A percentile compares a stretch with the other conserved stretches of the same genome.
Conservation (phyloP, 1,140 invertebrate genomes). For the Conus ventricosus region DNA sequence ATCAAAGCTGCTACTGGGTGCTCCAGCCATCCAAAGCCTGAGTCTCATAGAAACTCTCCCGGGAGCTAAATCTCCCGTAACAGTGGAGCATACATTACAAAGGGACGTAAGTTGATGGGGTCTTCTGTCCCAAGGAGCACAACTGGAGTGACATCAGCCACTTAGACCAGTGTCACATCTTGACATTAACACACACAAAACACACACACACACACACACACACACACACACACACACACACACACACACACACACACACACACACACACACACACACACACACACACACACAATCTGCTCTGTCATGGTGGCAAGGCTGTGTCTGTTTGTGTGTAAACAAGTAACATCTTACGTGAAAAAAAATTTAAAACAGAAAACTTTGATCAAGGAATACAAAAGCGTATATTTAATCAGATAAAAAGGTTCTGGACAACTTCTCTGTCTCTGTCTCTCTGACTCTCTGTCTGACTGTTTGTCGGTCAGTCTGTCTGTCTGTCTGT, state of each 20-base stretch:
- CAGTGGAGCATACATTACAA: too few species aligned
- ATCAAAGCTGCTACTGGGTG: not conserved
- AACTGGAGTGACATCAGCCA: too few species aligned
- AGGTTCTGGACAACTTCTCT: not conserved
- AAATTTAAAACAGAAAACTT: not conserved
- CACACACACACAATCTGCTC: too few species aligned
- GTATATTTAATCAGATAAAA: not conserved
- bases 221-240: too few species aligned
- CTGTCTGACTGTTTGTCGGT: not conserved
- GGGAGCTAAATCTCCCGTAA: not conserved
- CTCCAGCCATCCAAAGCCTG: not conserved
- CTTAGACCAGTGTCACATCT: too few species aligned
- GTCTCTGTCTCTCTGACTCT: not conserved
- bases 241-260: too few species aligned
- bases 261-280: too few species aligned
- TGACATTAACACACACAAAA: too few species aligned
- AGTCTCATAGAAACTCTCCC: not conserved
- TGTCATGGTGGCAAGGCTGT: not conserved
- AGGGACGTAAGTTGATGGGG: too few species aligned
- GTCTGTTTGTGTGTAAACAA: not conserved
- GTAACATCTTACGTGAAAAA: not conserved
- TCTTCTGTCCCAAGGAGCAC: too few species aligned
- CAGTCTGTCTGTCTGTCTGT: not conserved
- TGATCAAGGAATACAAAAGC: not conserved
- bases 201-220: too few species aligned